phyloP scores from a whole-genome alignment of 2,113 vertebrate species.

The Oryzias melastigma region DNA sequence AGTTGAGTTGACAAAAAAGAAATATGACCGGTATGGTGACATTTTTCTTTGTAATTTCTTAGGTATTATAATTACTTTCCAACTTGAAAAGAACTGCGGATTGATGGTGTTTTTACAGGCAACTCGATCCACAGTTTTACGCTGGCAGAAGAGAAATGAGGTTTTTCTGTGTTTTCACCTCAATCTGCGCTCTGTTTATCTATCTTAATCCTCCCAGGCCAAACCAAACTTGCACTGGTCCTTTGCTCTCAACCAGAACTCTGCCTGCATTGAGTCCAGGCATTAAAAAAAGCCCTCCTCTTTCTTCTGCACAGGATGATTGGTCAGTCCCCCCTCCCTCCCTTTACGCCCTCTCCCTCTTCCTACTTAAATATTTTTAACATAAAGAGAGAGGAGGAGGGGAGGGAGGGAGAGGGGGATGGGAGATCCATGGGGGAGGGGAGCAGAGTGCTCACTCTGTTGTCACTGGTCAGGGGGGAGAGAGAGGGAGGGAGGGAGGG shows the following conservation, averaged over 20 bases:
- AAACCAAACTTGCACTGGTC: constrained; percentile 31
- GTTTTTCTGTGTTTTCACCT: constrained; percentile 18
- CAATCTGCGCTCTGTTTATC: constrained; percentile 27
- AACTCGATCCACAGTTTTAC: constrained; percentile 1
- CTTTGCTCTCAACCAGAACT: constrained; percentile 47
- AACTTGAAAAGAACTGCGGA: neutral
- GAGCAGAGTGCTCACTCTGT: constrained; percentile 72
- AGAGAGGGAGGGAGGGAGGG: constrained; percentile 45
- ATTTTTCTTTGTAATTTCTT: constrained; percentile 1
- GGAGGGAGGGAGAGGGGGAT: constrained; percentile 58
- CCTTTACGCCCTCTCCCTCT: constrained; percentile 55
- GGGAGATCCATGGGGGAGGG: constrained; percentile 74
- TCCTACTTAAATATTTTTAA: constrained; percentile 79
- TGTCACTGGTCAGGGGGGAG: constrained; percentile 69
- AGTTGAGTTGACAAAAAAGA: neutral
- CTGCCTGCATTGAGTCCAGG: constrained; percentile 29
- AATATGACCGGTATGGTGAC: constrained; percentile 1
- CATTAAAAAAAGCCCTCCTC: constrained; percentile 40
- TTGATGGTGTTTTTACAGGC: constrained; percentile 1
- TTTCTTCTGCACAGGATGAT: constrained; percentile 57
- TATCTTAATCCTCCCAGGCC: constrained; percentile 31
- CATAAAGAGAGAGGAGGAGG: constrained; percentile 74
- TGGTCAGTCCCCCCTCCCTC: constrained; percentile 65
- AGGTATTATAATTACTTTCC: neutral
- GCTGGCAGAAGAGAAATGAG: constrained; percentile 8